Base-by-base conservation (phyloP, 2,113 vertebrate species). In the Periophthalmus modestus region DNA sequence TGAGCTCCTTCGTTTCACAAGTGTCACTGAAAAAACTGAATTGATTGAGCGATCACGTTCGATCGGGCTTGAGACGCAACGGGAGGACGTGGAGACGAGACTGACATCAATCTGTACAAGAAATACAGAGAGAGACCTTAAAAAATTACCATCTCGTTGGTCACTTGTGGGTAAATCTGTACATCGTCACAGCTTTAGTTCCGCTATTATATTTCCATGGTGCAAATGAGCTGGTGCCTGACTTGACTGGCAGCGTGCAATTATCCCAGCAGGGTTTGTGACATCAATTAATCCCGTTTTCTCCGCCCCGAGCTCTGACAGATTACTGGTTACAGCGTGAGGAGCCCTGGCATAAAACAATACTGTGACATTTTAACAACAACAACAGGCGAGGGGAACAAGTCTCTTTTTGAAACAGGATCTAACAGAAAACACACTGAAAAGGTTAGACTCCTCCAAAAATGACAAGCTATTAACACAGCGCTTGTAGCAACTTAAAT, bases 221-320 rank as follows among this genome's bases (percentile, higher is more conserved):
- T 76, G 72, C 57, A 87, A 83, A 87, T 85, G 74, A 86, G 75
- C 50, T 68, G 46, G 39, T 39, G 18, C 66, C 46, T 7, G 39
- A 55, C 59, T 67, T 72, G 66, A 79, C 63, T 73, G 69, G 71
- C 68, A 68, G 57, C 76, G 61, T 52, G 28, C 48, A 69, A n/a
- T n/a, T 74, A 62, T 75, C 78, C 71, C 68, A 66, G 61, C 61
- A 70, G 59, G 34, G 59, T 68, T 66, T 68, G 71, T 74, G 78
- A 81, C 74, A 82, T 78, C 58, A 81, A 79, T 85, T 82, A 82
- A 77, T 77, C 63, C 43, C 39, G 67, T 67, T 87, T 87, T 82
- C 69, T 36, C 33, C 47, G 59, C 50, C 16, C 12, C 19, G 21
- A 74, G 59, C 50, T 21, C 68, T 68, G 68, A 72, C 72, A 46